Conservation (phyloP, 2,113 vertebrate species). For the Peromyscus maniculatus region DNA sequence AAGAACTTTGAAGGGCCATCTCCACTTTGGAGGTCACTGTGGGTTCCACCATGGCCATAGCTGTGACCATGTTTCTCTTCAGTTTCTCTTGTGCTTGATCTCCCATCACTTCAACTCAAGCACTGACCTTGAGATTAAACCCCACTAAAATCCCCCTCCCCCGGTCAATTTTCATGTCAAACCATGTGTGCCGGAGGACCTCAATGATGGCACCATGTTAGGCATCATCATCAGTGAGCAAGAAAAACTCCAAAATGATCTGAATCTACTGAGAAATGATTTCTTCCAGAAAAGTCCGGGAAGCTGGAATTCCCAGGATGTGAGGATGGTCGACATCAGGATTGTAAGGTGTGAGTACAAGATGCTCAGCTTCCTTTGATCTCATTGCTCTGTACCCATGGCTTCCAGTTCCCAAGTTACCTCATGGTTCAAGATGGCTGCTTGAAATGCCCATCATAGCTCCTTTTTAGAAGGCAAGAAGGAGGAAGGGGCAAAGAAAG, state of each 20-base stretch:
- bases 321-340: background rate
- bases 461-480: background rate
- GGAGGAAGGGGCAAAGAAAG: background rate
- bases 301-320: background rate
- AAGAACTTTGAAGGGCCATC: background rate
- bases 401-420: conserved; percentile 4
- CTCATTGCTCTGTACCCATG: background rate
- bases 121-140: background rate
- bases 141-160: background rate
- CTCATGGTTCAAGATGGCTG: background rate
- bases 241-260: conserved; percentile 20
- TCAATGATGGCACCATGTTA: background rate
- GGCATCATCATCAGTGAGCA: background rate
- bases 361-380: background rate
- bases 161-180: background rate
- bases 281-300: background rate
- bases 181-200: background rate
- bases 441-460: background rate
- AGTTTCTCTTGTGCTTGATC: background rate
- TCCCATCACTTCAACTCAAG: background rate
- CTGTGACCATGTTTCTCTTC: background rate
- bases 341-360: background rate
- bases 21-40: background rate
- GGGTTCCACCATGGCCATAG: background rate
- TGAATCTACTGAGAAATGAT: background rate